phyloP scores from a whole-genome alignment of 2,888 invertebrate genomes.

The Habroteleia sp. region DNA sequence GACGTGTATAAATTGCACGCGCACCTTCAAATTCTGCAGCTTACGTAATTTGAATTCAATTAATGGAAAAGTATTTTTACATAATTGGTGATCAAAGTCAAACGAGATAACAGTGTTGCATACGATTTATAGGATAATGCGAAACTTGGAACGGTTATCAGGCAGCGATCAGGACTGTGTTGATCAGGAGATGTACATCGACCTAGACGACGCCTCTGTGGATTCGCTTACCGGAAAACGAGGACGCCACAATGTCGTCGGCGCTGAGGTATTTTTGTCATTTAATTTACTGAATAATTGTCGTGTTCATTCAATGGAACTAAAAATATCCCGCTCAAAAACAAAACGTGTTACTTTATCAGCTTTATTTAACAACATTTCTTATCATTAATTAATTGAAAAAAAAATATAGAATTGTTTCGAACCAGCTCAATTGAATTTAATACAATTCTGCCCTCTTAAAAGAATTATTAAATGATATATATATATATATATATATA shows the following conservation, averaged over 20 bases:
- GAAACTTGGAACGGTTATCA: constrained; percentile 79
- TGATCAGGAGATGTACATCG: constrained; percentile 81
- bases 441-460: too few species aligned
- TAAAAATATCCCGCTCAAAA: constrained; percentile 42
- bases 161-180: constrained; percentile 80
- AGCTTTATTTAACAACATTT: neutral
- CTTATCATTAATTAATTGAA: constrained; percentile 6
- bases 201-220: constrained; percentile 80
- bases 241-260: constrained; percentile 78
- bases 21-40: too few species aligned
- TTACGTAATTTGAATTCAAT: too few species aligned
- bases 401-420: too few species aligned
- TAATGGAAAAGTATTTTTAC: too few species aligned
- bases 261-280: constrained; percentile 74
- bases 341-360: constrained; percentile 1
- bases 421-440: too few species aligned
- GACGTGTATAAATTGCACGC: too few species aligned
- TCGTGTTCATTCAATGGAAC: constrained; percentile 32
- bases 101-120: too few species aligned
- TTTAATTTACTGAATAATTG: constrained; percentile 57
- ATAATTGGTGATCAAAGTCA: too few species aligned
- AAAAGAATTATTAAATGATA: too few species aligned
- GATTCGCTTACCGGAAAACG: constrained; percentile 80
- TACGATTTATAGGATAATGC: constrained; percentile 75
- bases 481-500: too few species aligned